These are phyloP conservation scores for Falco peregrinus DNA, from an alignment of 2,797 vertebrate species.

Conservation along the genomic window DNA sequence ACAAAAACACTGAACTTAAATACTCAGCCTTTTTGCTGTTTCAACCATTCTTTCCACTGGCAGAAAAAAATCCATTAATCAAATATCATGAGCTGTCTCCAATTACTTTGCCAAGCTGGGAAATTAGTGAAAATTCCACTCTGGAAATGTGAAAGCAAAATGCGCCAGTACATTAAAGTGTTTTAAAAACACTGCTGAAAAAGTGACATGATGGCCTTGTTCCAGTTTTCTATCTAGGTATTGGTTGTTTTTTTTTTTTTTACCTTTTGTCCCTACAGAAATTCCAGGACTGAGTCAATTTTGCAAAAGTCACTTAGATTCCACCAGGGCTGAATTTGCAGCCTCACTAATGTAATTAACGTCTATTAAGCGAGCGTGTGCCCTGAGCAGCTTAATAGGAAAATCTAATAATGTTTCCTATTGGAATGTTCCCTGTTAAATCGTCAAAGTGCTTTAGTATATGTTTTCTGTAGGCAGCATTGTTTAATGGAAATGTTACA, in stretches of 20 bases:
- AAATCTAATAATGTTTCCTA: constrained; percentile 74
- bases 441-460: constrained; percentile 1
- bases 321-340: constrained; percentile 51
- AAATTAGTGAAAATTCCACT: not conserved
- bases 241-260: not conserved
- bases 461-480: constrained; percentile 65
- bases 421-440: constrained; percentile 60
- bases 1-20: not conserved
- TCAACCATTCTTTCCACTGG: not conserved
- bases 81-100: not conserved
- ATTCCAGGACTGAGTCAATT: constrained; percentile 9
- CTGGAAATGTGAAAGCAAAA: not conserved
- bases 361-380: constrained; percentile 24
- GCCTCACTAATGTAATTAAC: constrained; percentile 71
- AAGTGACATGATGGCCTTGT: not conserved
- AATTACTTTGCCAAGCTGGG: not conserved
- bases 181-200: not conserved
- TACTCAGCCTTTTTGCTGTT: not conserved
- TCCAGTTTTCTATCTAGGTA: not conserved
- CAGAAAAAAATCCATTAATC: not conserved
- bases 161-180: rapidly evolving
- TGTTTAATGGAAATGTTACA: constrained; percentile 77
- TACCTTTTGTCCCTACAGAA: not conserved
- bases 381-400: constrained; percentile 62
- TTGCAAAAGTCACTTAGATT: constrained; percentile 54